Percentiles rank a stretch among this genome's conserved stretches.
Evolutionary conservation across 2,797 vertebrate species (phyloP).

Genomic region (Varecia variegata): DNA sequence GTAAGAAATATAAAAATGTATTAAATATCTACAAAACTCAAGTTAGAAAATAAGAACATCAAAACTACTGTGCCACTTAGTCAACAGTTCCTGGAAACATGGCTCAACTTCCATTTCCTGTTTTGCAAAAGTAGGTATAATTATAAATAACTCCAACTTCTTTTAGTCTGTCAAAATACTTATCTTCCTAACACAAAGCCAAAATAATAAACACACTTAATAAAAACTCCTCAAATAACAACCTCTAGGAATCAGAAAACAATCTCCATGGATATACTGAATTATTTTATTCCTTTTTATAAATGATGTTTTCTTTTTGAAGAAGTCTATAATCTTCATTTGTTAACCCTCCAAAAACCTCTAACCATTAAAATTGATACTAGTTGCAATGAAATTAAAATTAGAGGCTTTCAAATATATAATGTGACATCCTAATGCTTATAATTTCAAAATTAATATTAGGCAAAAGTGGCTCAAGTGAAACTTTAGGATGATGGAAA

Average conservation of each 20-base stretch:
- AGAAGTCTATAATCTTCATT: neutral
- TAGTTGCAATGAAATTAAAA: neutral
- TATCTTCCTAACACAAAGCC: slow-evolving; percentile 44
- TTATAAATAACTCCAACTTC: slow-evolving; percentile 61
- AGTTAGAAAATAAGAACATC: neutral
- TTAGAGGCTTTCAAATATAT: neutral
- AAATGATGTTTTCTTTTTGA: neutral
- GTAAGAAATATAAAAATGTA: slow-evolving; percentile 40
- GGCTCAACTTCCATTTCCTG: slow-evolving; percentile 70
- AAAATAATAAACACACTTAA: slow-evolving; percentile 35
- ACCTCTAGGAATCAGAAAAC: neutral
- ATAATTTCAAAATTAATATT: neutral
- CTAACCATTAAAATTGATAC: neutral
- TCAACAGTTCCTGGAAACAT: slow-evolving; percentile 79
- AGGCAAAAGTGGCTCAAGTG: neutral
- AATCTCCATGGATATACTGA: neutral
- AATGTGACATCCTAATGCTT: neutral
- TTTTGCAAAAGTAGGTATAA: slow-evolving; percentile 74
- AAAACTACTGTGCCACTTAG: slow-evolving; percentile 61
- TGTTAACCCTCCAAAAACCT: neutral
- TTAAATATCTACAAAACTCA: slow-evolving; percentile 62
- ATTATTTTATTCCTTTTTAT: neutral
- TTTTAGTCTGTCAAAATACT: neutral
- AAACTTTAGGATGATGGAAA: neutral
- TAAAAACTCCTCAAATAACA: neutral